A percentile compares a stretch with the other conserved stretches of the same genome.
phyloP scores from a whole-genome alignment of 2,113 vertebrate genomes.

The Apus apus region DNA sequence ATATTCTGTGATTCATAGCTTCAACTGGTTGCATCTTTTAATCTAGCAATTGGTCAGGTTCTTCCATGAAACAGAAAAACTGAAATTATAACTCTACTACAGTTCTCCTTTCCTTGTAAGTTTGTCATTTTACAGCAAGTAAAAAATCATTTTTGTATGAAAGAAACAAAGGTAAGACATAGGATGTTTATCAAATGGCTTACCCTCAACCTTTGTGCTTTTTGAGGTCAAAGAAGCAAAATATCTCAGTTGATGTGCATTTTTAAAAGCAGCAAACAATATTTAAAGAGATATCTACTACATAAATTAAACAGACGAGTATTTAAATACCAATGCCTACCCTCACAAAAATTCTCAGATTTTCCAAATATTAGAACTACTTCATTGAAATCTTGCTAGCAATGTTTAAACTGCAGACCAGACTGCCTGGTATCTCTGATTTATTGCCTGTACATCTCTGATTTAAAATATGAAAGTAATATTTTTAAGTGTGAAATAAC shows the following conservation, averaged over 20 bases:
- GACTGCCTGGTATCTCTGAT: not conserved
- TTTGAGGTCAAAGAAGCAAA: not conserved
- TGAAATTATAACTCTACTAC: not conserved
- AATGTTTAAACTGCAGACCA: not conserved
- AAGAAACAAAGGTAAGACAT: not conserved
- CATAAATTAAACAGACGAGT: not conserved
- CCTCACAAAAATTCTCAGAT: not conserved
- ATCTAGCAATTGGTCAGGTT: not conserved
- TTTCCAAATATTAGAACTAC: not conserved
- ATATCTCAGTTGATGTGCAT: not conserved
- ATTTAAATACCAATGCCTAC: not conserved
- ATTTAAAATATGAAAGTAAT: not conserved
- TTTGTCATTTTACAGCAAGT: not conserved
- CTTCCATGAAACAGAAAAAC: not conserved
- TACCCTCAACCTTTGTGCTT: not conserved
- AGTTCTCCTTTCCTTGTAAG: not conserved
- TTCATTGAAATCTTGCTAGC: not conserved
- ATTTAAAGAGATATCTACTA: not conserved
- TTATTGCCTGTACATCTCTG: too few species aligned
- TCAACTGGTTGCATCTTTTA: not conserved
- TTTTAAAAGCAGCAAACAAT: not conserved
- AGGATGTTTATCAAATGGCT: not conserved
- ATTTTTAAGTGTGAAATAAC: not conserved
- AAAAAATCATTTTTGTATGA: not conserved
- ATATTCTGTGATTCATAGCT: not conserved